Conservation (phyloP, 2,113 vertebrate species). For the Dipodomys ordii region DNA sequence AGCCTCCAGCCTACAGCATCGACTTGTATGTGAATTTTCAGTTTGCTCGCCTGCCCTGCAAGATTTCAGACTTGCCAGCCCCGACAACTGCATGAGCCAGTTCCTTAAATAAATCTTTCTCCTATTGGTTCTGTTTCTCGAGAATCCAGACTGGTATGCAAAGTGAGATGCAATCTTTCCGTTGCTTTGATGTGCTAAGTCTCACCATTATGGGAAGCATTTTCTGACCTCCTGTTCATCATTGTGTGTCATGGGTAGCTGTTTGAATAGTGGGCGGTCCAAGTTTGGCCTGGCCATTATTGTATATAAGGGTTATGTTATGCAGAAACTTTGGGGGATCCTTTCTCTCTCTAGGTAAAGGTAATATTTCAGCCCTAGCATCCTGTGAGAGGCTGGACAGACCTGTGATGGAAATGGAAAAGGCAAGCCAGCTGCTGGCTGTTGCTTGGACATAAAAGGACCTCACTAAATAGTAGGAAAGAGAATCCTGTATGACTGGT, state of each 20-base stretch:
- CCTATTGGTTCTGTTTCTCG: background rate
- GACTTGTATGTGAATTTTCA: background rate
- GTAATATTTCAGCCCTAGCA: rapidly evolving
- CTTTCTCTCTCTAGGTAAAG: background rate
- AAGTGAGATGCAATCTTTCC: background rate
- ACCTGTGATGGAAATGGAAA: background rate
- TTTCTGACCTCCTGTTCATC: background rate
- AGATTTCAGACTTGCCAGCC: slow-evolving; percentile 32
- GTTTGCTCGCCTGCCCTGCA: background rate
- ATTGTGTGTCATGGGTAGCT: background rate
- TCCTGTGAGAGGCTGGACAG: rapidly evolving
- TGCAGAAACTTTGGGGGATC: background rate
- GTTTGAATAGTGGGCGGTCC: no score
- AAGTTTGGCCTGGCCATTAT: background rate
- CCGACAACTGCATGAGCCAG: background rate
- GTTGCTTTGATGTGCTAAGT: background rate
- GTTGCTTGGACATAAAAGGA: background rate
- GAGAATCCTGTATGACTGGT: background rate
- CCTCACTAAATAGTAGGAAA: rapidly evolving
- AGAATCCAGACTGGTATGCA: background rate
- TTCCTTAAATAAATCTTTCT: slow-evolving; percentile 19
- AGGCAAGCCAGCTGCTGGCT: background rate
- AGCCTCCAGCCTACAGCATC: background rate
- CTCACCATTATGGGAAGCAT: background rate
- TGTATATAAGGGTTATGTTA: background rate